These are phyloP conservation scores for Meandrusa payeni DNA, from an alignment of 2,888 invertebrate genomes.

Conservation along the genomic window DNA sequence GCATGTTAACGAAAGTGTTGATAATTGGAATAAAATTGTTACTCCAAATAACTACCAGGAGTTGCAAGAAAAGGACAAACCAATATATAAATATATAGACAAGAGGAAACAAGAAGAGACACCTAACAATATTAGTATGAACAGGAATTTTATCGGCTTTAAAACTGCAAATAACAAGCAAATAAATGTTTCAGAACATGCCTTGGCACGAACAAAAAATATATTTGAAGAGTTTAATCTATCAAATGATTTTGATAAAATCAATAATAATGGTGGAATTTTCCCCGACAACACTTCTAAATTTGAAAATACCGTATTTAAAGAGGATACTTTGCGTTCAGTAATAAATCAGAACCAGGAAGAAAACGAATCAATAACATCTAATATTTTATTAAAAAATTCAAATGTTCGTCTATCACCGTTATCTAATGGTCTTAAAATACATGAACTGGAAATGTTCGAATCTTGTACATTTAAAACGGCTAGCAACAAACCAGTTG, in stretches of 20 bases:
- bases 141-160: slow-evolving; percentile 50
- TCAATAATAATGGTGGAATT: neutral
- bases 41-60: too few relatives aligned
- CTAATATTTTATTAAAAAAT: too few relatives aligned
- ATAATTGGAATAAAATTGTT: neutral
- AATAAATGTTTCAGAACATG: slow-evolving; percentile 47
- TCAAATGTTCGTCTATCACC: too few relatives aligned
- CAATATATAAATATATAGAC: neutral
- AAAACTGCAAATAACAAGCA: slow-evolving; percentile 57
- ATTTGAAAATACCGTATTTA: too few relatives aligned
- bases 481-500: slow-evolving; percentile 41
- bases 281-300: neutral
- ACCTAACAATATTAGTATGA: too few relatives aligned
- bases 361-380: too few relatives aligned
- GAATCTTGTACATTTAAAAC: slow-evolving; percentile 33
- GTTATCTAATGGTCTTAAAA: neutral
- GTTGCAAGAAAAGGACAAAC: too few relatives aligned
- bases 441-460: neutral
- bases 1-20: neutral
- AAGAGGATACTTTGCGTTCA: too few relatives aligned
- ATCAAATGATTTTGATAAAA: neutral
- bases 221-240: slow-evolving; percentile 34
- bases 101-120: too few relatives aligned
- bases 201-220: slow-evolving; percentile 41
- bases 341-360: too few relatives aligned